Conservation (phyloP, 2,113 vertebrate genomes). For the Sus scrofa region T2T-Sscrofa CM000824.6:130127501-130128000, state of each 20-base stretch:
- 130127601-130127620: background rate
- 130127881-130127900: background rate
- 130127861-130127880: background rate
- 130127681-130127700: conserved; percentile 10
- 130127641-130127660: conserved; percentile 1
- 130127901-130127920: background rate
- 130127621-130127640: background rate
- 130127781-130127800: too few relatives aligned
- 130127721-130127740: background rate
- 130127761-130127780: conserved; percentile 45
- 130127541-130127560: background rate
- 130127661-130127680: conserved; percentile 24
- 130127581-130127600: background rate
- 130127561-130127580: background rate
- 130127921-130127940: too few relatives aligned
- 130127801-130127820: background rate
- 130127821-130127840: background rate
- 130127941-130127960: background rate
- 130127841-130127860: background rate
- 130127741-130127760: conserved; percentile 15
- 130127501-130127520: background rate
- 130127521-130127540: background rate
- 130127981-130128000: too few relatives aligned
- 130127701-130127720: conserved; percentile 34
- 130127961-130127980: too few relatives aligned